A percentile compares a stretch with the other conserved stretches of the same genome.
These are phyloP conservation scores for Bacillus rossius DNA, from an alignment of 1,140 invertebrate species.

Conservation along the genomic window DNA sequence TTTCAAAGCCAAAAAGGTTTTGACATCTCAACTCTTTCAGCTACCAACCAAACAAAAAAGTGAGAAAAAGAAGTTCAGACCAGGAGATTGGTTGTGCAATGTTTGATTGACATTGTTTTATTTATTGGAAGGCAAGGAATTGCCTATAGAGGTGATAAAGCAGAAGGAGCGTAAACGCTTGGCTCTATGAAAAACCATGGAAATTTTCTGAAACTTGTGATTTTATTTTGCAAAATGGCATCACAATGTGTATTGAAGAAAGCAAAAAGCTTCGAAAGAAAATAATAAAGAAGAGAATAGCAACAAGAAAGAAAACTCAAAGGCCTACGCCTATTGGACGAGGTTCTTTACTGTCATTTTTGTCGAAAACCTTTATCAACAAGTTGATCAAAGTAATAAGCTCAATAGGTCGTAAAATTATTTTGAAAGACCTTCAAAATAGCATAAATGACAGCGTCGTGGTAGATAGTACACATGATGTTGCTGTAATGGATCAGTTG, in stretches of 20 bases:
- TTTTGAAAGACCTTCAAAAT: too few relatives aligned
- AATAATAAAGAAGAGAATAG: background rate
- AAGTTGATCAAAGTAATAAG: too few relatives aligned
- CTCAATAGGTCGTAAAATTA: too few relatives aligned
- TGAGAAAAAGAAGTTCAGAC: constrained; percentile 13
- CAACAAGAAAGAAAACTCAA: background rate
- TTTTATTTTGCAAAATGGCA: background rate
- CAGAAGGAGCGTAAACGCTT: constrained; percentile 10
- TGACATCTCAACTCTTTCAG: too few relatives aligned
- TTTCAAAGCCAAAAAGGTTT: too few relatives aligned
- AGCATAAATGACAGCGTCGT: too few relatives aligned
- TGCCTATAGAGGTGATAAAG: constrained; percentile 12
- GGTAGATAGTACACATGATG: too few relatives aligned
- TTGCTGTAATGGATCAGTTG: too few relatives aligned
- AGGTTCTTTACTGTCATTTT: constrained; percentile 8
- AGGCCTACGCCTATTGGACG: background rate
- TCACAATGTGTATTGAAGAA: background rate
- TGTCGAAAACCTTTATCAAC: constrained; percentile 14
- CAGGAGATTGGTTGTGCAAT: constrained; percentile 15
- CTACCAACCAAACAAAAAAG: background rate
- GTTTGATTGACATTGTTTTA: constrained; percentile 17
- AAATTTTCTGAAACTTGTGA: constrained; percentile 18
- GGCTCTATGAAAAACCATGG: constrained; percentile 15
- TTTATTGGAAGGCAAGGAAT: constrained; percentile 17
- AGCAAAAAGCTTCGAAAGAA: too few relatives aligned